A percentile compares a stretch with the other conserved stretches of the same genome.
These are phyloP conservation scores for Setipinna tenuifilis DNA, from an alignment of 2,797 vertebrate genomes.

Conservation along the genomic window DNA sequence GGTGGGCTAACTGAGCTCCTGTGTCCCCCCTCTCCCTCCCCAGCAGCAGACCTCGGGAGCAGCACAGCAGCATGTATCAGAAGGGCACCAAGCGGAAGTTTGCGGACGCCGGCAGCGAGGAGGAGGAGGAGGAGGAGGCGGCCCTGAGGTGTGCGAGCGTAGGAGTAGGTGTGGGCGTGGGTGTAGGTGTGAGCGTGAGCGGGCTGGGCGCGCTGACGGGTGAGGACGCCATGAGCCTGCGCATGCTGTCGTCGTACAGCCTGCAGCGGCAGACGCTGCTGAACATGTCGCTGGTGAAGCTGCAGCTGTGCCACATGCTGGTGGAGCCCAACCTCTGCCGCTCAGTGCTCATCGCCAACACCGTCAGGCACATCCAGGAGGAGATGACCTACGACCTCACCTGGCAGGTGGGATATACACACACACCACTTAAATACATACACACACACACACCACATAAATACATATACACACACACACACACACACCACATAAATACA, in stretches of 20 bases:
- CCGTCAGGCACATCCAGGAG: conserved; percentile 95
- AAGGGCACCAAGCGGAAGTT: conserved; percentile 12
- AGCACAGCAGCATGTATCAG: conserved; percentile 5
- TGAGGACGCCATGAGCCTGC: conserved; percentile 3
- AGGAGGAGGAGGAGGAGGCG: conserved; percentile 10
- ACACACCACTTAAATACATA: too few relatives aligned
- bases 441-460: too few relatives aligned
- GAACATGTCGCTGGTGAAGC: conserved; percentile 98
- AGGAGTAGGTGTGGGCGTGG: too few relatives aligned
- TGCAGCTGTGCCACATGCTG: conserved; percentile 89
- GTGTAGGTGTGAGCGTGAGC: neutral
- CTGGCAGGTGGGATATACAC: conserved; percentile 81
- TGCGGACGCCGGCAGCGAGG: neutral
- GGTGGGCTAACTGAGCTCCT: neutral
- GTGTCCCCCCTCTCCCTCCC: neutral
- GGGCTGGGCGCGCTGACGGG: neutral
- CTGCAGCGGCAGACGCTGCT: conserved; percentile 94
- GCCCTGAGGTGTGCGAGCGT: neutral
- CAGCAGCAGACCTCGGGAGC: neutral
- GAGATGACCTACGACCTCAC: conserved; percentile 96
- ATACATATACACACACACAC: too few relatives aligned
- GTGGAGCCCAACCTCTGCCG: conserved; percentile 22
- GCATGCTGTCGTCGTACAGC: conserved; percentile 68
- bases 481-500: too few relatives aligned
- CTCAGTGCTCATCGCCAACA: conserved; percentile 97